Evolutionary conservation across 2,797 vertebrate species (phyloP).

Genomic region (Decapterus maruadsi): DNA sequence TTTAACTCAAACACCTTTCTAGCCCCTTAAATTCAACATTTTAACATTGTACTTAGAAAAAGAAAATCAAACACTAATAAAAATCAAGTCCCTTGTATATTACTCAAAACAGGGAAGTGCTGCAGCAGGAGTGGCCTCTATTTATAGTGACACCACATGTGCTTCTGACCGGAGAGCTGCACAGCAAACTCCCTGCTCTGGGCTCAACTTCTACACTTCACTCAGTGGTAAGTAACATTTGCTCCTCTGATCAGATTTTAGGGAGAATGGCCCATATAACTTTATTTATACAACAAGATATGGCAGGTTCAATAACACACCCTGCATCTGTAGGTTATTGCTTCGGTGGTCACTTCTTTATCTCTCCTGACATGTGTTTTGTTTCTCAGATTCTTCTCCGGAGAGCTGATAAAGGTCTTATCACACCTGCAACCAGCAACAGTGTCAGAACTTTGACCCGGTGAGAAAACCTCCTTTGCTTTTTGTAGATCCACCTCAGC

Average conservation of each 20-base stretch:
- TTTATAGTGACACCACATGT: conserved; percentile 81
- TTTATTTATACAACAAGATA: neutral
- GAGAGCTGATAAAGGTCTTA: conserved; percentile 75
- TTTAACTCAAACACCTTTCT: neutral
- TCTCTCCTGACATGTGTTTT: conserved; percentile 53
- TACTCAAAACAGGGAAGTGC: conserved; percentile 18
- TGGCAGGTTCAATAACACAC: neutral
- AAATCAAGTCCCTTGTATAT: neutral
- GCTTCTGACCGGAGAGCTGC: conserved; percentile 42
- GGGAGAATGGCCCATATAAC: neutral
- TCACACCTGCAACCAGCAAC: conserved; percentile 55
- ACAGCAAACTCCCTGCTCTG: conserved; percentile 18
- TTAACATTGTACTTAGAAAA: neutral
- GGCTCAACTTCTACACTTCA: conserved; percentile 25
- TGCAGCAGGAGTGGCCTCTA: conserved; percentile 62
- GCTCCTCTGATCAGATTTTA: neutral
- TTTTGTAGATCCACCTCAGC: conserved; percentile 18
- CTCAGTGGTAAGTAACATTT: conserved; percentile 55
- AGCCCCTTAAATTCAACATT: neutral
- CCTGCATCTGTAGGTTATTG: conserved; percentile 4
- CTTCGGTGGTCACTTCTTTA: conserved; percentile 2
- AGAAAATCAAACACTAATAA: no score
- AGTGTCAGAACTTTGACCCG: conserved; percentile 80
- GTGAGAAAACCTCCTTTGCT: conserved; percentile 38
- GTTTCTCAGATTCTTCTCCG: conserved; percentile 68